These are phyloP conservation scores for Xiphophorus couchianus DNA, from an alignment of 2,113 vertebrate genomes.

Conservation along the genomic window DNA sequence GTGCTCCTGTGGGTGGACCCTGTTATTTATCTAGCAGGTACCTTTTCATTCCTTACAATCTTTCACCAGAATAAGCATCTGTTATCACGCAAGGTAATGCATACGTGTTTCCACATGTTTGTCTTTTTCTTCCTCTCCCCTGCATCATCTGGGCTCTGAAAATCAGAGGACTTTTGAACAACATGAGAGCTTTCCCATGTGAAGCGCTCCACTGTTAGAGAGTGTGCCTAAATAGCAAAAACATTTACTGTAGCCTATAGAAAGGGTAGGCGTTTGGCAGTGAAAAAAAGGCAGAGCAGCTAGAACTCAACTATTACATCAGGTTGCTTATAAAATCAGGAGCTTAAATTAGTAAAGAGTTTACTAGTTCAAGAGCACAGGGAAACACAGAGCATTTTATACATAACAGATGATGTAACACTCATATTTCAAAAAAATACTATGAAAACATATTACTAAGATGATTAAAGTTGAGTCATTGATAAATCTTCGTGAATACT, in stretches of 20 bases:
- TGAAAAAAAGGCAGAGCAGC: slow-evolving; percentile 24
- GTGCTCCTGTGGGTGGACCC: slow-evolving; percentile 3
- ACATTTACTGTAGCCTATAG: slow-evolving; percentile 13
- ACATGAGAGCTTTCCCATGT: slow-evolving; percentile 23
- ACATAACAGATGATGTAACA: slow-evolving; percentile 10
- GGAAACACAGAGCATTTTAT: slow-evolving; percentile 12
- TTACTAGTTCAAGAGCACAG: slow-evolving; percentile 31
- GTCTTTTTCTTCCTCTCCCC: neutral
- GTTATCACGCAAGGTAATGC: slow-evolving; percentile 19
- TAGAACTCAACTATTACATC: slow-evolving; percentile 42
- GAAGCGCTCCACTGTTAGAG: slow-evolving; percentile 19
- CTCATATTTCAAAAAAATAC: neutral
- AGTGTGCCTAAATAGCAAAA: slow-evolving; percentile 35
- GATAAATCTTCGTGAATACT: slow-evolving; percentile 11
- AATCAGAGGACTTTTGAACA: slow-evolving; percentile 10
- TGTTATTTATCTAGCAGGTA: slow-evolving; percentile 17
- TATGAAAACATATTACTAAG: neutral
- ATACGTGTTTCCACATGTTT: slow-evolving; percentile 29
- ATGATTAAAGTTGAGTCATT: slow-evolving; percentile 31
- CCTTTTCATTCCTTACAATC: slow-evolving; percentile 32
- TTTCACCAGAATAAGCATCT: slow-evolving; percentile 36
- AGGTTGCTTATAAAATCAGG: slow-evolving; percentile 27
- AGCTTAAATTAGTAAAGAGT: slow-evolving; percentile 26
- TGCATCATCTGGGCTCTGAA: neutral
- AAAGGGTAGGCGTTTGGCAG: slow-evolving; percentile 3